phyloP scores from a whole-genome alignment of 2,797 vertebrate species.

The Oreochromis mossambicus region DNA sequence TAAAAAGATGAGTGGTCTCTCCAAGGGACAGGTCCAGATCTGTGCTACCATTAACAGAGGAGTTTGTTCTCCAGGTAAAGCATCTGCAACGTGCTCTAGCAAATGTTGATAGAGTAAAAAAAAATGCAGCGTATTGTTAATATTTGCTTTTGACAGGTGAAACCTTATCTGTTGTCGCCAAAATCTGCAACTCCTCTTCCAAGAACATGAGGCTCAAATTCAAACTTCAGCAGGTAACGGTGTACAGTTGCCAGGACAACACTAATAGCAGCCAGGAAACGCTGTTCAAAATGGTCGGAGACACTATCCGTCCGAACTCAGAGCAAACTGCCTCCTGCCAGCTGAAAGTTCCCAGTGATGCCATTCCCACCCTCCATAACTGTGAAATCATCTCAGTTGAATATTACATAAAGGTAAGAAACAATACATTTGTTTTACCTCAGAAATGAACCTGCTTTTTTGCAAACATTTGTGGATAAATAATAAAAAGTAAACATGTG shows the following conservation, averaged over 20 bases:
- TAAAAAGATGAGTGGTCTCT: conserved; percentile 86
- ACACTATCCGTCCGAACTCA: conserved; percentile 75
- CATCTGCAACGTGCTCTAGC: not conserved
- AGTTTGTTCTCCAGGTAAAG: conserved; percentile 85
- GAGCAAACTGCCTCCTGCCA: conserved; percentile 77
- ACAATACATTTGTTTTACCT: not conserved
- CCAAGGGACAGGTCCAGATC: conserved; percentile 86
- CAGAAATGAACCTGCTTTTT: not conserved
- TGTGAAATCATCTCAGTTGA: conserved; percentile 86
- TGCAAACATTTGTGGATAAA: not conserved
- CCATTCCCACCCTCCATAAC: conserved; percentile 71
- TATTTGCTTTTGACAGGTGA: conserved; percentile 77
- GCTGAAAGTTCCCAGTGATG: conserved; percentile 75
- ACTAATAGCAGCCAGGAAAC: conserved; percentile 21
- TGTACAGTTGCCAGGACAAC: conserved; percentile 75
- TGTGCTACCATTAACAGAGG: conserved; percentile 83
- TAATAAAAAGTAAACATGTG: not conserved
- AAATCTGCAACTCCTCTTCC: conserved; percentile 86
- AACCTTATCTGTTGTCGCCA: conserved; percentile 82
- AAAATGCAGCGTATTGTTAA: not conserved
- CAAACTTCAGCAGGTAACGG: conserved; percentile 75
- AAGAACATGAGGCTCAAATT: conserved; percentile 81
- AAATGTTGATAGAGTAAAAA: not conserved
- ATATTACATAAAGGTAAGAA: conserved; percentile 80
- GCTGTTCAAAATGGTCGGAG: conserved; percentile 78